These are phyloP conservation scores for Samia ricini DNA, from an alignment of 1,140 invertebrate genomes.

Conservation along the genomic window DNA sequence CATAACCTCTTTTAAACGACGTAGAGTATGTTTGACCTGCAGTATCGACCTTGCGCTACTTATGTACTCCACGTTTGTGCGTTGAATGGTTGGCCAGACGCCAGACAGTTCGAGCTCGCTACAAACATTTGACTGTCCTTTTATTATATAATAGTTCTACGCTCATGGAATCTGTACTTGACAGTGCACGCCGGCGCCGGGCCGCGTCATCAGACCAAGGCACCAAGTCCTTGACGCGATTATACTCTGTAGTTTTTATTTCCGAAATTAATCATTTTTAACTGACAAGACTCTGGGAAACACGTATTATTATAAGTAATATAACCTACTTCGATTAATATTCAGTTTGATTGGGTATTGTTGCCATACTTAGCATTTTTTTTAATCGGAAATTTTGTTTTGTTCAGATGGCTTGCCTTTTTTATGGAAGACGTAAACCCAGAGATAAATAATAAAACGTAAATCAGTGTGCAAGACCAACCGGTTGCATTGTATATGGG, in stretches of 20 bases:
- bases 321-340: no score
- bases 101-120: conserved; percentile 7
- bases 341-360: no score
- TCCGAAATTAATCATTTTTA: neutral
- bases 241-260: neutral
- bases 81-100: conserved; percentile 15
- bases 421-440: no score
- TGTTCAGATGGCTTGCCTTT: no score
- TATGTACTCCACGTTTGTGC: conserved; percentile 10
- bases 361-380: no score
- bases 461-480: no score
- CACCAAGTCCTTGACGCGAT: neutral
- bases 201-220: no score
- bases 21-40: conserved; percentile 19
- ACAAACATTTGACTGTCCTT: conserved; percentile 5
- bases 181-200: neutral
- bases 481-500: no score
- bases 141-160: neutral
- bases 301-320: no score
- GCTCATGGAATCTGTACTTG: neutral
- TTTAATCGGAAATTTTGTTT: no score
- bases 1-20: conserved; percentile 1
- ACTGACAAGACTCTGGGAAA: no score
- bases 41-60: conserved; percentile 21
- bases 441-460: no score